These are phyloP conservation scores for Strigops habroptila DNA, from an alignment of 2,113 vertebrate genomes.

Conservation along the genomic window DNA sequence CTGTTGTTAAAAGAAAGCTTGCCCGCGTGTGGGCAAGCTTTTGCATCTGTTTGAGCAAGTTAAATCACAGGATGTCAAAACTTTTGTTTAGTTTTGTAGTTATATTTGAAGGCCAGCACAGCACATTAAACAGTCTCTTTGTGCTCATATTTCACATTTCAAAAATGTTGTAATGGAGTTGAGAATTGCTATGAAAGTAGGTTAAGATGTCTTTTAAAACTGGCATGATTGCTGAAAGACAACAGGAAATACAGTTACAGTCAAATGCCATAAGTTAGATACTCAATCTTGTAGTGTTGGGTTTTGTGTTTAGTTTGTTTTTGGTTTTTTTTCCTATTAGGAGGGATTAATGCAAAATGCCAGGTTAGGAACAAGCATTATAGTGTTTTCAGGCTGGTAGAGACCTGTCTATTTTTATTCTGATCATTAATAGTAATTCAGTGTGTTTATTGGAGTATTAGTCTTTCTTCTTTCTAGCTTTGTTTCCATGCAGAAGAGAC, in stretches of 20 bases:
- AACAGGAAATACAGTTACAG: neutral
- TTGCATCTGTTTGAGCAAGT: neutral
- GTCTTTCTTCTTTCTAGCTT: neutral
- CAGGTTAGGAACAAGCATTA: neutral
- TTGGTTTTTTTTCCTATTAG: neutral
- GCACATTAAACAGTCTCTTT: neutral
- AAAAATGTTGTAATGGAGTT: neutral
- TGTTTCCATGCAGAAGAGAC: neutral
- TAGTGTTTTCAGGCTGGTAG: neutral
- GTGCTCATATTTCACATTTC: neutral
- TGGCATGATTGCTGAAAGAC: neutral
- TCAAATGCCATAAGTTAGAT: neutral
- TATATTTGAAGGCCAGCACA: neutral
- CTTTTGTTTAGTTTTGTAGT: neutral
- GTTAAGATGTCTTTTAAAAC: neutral
- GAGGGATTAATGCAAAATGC: neutral
- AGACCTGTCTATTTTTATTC: neutral
- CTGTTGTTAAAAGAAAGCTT: neutral
- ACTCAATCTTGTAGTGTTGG: neutral
- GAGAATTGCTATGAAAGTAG: neutral
- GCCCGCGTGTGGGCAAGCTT: neutral
- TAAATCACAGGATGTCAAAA: neutral
- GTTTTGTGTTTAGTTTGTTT: neutral
- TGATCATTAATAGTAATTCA: neutral
- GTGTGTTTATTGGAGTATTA: rapidly evolving